Conservation (phyloP, 2,888 invertebrate genomes). For the Limenitis camilla region DNA sequence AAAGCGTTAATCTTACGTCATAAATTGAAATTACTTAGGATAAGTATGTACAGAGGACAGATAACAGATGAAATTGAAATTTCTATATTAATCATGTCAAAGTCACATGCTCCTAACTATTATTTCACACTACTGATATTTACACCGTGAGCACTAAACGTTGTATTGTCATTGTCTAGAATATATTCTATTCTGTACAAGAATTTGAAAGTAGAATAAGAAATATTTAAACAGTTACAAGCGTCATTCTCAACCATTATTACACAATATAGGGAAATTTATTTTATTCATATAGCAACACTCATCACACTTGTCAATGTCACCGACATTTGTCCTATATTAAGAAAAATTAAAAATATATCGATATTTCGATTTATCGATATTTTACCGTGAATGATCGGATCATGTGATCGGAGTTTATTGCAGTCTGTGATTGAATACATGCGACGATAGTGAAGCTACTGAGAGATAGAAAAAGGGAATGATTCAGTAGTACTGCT, state of each 20-base stretch:
- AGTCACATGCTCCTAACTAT: conserved; percentile 8
- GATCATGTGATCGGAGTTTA: too few species aligned
- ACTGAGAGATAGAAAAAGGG: too few species aligned
- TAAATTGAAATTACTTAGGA: conserved; percentile 10
- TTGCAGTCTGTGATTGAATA: too few species aligned
- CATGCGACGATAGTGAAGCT: too few species aligned
- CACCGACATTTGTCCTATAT: too few species aligned
- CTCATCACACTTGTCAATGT: too few species aligned
- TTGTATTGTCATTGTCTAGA: conserved; percentile 54
- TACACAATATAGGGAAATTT: not conserved
- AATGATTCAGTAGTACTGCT: too few species aligned
- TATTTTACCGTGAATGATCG: too few species aligned
- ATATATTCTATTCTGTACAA: conserved; percentile 19
- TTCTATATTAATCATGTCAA: conserved; percentile 4
- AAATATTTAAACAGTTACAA: conserved; percentile 1
- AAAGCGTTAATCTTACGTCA: conserved; percentile 18
- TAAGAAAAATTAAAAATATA: too few species aligned
- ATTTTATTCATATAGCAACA: too few species aligned
- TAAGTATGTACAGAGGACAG: conserved; percentile 14
- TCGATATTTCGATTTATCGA: too few species aligned
- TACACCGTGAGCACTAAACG: conserved; percentile 56
- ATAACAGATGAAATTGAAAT: conserved; percentile 2
- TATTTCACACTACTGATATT: conserved; percentile 31
- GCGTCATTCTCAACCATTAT: not conserved
- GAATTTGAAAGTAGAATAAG: conserved; percentile 4